Base-by-base conservation (phyloP, 2,113 vertebrate genomes). In the Promerops cafer region DNA sequence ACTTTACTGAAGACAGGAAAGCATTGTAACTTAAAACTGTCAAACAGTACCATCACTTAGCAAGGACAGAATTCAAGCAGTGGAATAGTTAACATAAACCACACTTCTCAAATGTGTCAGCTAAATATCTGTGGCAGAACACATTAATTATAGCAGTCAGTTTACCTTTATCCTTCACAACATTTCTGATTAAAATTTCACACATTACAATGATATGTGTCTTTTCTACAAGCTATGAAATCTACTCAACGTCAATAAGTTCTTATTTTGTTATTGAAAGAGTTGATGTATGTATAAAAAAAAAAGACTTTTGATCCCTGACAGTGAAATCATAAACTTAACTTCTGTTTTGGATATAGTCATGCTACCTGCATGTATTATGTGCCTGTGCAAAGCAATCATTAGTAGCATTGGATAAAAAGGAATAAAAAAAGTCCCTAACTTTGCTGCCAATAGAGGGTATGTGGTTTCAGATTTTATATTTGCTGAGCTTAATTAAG, bases 171-270 rank as follows among this genome's bases (percentile, higher is more conserved):
- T 99, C 98, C 98, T 98, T 99, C 98, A 98, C 98, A 99, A 99
- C 98, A 98, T 99, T 99, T 98, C 98, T 99, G 98, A 99, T 99
- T 99, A 99, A 99, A 99, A 99, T 99, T 99, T 99, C 99, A 99
- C 99, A 99, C 98, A 96, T 99, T 98, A 98, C 98, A 98, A 98
- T 99, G 98, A 99, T 98, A 98, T 98, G 98, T 98, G 98, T 98
- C 98, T 98, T 98, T 98, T 98, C 98, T 98, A 98, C 98, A 98
- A 98, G 98, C 98, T 98, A 98, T 98, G 99, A 99, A 99, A 99
- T 99, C 98, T 98, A 98, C 98, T 98, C 97, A 97, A 97, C 95
- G 97, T 98, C 98, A 98, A 89, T 97, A 96, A 97, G 97, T 98
- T 98, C 97, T 95, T 97, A 98, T 98, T 98, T 98, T 98, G 98